A percentile compares a stretch with the other conserved stretches of the same genome.
Evolutionary conservation across 2,888 invertebrate species (phyloP).

Genomic region (Achlya flavicornis): DNA sequence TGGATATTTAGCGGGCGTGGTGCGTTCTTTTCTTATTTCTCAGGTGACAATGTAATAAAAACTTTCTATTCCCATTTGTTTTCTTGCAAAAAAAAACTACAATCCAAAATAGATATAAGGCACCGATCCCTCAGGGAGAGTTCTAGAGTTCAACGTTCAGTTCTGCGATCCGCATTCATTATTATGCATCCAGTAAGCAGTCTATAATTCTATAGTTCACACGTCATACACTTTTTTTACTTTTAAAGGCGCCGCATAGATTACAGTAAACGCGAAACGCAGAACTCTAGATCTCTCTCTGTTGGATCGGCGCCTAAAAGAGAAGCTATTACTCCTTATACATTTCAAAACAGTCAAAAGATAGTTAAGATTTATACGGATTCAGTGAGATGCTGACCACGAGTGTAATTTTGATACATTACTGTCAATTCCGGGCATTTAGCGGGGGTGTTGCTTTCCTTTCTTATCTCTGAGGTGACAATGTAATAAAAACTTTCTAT

Average conservation of each 20-base stretch:
- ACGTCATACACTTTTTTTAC: too few species aligned
- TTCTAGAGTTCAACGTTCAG: too few species aligned
- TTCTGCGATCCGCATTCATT: too few species aligned
- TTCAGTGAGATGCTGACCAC: background rate
- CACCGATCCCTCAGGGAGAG: too few species aligned
- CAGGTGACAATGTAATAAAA: constrained; percentile 3
- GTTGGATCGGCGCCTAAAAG: too few species aligned
- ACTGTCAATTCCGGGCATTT: background rate
- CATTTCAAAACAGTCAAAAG: background rate
- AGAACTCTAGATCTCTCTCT: too few species aligned
- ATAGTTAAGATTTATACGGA: constrained; percentile 6
- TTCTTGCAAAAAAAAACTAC: background rate
- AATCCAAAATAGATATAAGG: too few species aligned
- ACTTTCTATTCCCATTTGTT: background rate
- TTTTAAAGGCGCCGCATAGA: too few species aligned
- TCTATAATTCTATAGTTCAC: too few species aligned
- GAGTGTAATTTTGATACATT: constrained; percentile 9
- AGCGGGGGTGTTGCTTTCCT: constrained; percentile 1
- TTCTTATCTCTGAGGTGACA: background rate
- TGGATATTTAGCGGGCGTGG: background rate
- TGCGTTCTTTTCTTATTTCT: background rate
- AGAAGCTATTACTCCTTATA: background rate
- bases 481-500: background rate
- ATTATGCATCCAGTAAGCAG: too few species aligned
- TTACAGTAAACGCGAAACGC: too few species aligned